A percentile compares a stretch with the other conserved stretches of the same genome.
Conservation (phyloP, 1,140 invertebrate species). For the Ceratina japonica region DNA sequence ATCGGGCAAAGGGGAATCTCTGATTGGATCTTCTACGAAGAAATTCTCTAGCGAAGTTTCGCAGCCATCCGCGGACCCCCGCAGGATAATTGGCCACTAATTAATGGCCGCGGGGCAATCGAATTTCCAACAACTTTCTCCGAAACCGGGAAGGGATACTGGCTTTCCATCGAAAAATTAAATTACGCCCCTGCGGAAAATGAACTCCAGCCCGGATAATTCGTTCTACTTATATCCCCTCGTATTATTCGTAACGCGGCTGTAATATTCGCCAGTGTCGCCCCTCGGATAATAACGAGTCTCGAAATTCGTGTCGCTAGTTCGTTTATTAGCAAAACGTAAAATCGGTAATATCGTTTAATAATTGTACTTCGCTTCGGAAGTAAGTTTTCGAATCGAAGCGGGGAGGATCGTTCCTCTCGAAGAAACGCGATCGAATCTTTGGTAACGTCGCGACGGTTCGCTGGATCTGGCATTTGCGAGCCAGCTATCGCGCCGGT, state of each 20-base stretch:
- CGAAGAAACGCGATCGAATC: conserved; percentile 23
- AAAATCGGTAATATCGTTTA: too few relatives aligned
- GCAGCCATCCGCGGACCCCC: conserved; percentile 21
- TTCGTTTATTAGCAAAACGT: not conserved
- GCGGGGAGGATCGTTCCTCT: too few relatives aligned
- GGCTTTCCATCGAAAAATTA: conserved; percentile 22
- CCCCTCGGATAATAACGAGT: not conserved
- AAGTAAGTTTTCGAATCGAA: too few relatives aligned
- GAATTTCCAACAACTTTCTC: conserved; percentile 59
- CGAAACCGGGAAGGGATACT: conserved; percentile 37
- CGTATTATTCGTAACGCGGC: not conserved
- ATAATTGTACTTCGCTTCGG: too few relatives aligned
- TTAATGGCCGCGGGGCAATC: conserved; percentile 53
- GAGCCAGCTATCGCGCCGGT: not conserved
- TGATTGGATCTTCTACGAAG: conserved; percentile 47
- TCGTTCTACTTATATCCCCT: not conserved
- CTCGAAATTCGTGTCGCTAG: not conserved
- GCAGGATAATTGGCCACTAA: conserved; percentile 59
- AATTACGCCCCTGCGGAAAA: conserved; percentile 5
- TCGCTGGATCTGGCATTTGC: too few relatives aligned
- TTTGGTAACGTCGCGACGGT: too few relatives aligned
- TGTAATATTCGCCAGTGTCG: conserved; percentile 3
- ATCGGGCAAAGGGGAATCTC: conserved; percentile 15
- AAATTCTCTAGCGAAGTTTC: conserved; percentile 41
- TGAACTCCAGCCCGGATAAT: conserved; percentile 3